A percentile compares a stretch with the other conserved stretches of the same genome.
phyloP scores from a whole-genome alignment of 2,888 invertebrate genomes.

The Mamestra brassicae region DNA sequence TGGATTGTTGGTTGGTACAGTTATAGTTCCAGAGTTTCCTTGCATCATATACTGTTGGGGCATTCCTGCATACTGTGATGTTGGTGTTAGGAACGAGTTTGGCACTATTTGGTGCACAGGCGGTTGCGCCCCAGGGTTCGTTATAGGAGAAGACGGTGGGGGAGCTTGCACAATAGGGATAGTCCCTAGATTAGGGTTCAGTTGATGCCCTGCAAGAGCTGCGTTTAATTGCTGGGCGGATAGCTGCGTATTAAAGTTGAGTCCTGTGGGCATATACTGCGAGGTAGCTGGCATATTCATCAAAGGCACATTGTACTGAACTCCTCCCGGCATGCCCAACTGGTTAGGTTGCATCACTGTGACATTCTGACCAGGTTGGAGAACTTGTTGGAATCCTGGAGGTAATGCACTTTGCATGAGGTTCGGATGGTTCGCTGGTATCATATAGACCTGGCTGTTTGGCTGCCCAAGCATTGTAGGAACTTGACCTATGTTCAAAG shows the following conservation, averaged over 20 bases:
- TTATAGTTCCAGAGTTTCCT: slow-evolving; percentile 76
- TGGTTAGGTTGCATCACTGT: slow-evolving; percentile 89
- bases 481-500: slow-evolving; percentile 84
- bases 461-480: slow-evolving; percentile 84
- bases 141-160: slow-evolving; percentile 79
- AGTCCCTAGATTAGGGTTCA: slow-evolving; percentile 81
- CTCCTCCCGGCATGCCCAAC: slow-evolving; percentile 83
- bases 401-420: slow-evolving; percentile 81
- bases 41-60: slow-evolving; percentile 87
- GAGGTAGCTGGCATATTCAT: slow-evolving; percentile 86
- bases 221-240: slow-evolving; percentile 87
- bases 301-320: slow-evolving; percentile 86
- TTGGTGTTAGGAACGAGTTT: slow-evolving; percentile 82
- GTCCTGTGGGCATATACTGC: slow-evolving; percentile 84
- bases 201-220: slow-evolving; percentile 83
- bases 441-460: slow-evolving; percentile 88
- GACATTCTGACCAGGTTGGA: slow-evolving; percentile 86
- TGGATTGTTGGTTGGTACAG: slow-evolving; percentile 78
- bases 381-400: slow-evolving; percentile 83
- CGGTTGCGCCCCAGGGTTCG: slow-evolving; percentile 75
- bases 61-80: slow-evolving; percentile 82
- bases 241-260: slow-evolving; percentile 85
- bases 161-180: slow-evolving; percentile 87
- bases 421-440: slow-evolving; percentile 85
- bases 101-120: slow-evolving; percentile 83